Base-by-base conservation (phyloP, 2,888 invertebrate species). In the Drosophila yooni region DNA sequence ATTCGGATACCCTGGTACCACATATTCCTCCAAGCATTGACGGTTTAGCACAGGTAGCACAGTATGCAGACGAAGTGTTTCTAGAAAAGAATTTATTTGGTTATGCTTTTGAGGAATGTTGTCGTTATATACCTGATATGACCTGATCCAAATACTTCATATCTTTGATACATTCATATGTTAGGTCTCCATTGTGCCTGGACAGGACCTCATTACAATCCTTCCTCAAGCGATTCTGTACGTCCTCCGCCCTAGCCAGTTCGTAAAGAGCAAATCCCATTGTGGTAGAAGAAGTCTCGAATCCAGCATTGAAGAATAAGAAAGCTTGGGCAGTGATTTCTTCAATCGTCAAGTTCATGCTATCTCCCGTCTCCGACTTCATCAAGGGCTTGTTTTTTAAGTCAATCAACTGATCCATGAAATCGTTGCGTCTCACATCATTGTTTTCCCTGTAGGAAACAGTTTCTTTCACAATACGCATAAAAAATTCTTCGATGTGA, bases 61-160 rank as follows among this genome's bases (percentile, higher is more conserved):
- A 2, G 95, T 94, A 76, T 95, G 93, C 67, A 94, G 93, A 11
- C 95, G 93, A 89, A 95, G 93, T 1, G 94, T 94, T 78, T 91
- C 91, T 92, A 21, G 0, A 18, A 7, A 15, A 1, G 2, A 5
- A 13, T 11, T 27, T n/a, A 15, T 3, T 58, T 6, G 0, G 6
- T 2, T 10, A 10, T 3, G 3, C 4, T 18, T 5, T 18, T 8
- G 3, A 15, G 6, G 4, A 13, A 18, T 18, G 1, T 15, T 13
- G 3, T 2, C n/a, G 0, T n/a, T 4, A 33, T 64, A 67, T 58
- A 94, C 94, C 94, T 61, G 91, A 84, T 40, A 94, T 85, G 21
- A 94, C 94, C 82, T 93, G 92, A 54, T 94, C 93, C 54, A 94
- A 76, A 78, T 94, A 94, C 0, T 89, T 89, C 92, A 95, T 91